These are phyloP conservation scores for Lasioglossum malachurum DNA, from an alignment of 2,888 invertebrate genomes.

Conservation along the genomic window DNA sequence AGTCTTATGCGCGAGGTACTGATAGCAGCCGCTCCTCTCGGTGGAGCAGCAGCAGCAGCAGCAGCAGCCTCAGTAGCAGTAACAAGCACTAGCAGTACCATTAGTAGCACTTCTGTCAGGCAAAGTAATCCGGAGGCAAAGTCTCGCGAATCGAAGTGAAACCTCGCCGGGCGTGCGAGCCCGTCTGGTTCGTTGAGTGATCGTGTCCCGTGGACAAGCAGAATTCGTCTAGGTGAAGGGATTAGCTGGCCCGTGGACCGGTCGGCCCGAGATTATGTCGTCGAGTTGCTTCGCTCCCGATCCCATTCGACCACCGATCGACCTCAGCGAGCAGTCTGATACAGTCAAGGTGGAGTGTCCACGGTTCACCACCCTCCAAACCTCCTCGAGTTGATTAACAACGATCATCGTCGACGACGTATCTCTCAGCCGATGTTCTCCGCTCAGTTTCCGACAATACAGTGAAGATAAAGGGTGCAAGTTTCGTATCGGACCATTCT, in stretches of 20 bases:
- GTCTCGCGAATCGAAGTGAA: conserved; percentile 28
- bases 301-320: conserved; percentile 92
- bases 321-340: conserved; percentile 91
- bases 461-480: neutral
- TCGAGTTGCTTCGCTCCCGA: conserved; percentile 88
- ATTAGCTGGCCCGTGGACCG: conserved; percentile 36
- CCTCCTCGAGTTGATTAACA: neutral
- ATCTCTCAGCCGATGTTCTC: neutral
- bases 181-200: conserved; percentile 41
- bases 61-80: conserved; percentile 23
- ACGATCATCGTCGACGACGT: neutral
- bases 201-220: neutral
- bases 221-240: conserved; percentile 16
- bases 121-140: conserved; percentile 46
- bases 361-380: neutral
- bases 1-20: conserved; percentile 62
- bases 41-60: conserved; percentile 55
- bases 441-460: neutral
- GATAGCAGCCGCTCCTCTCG: conserved; percentile 64
- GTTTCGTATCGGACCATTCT: conserved; percentile 7
- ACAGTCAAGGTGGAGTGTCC: conserved; percentile 88
- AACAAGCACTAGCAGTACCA: conserved; percentile 31
- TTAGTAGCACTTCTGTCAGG: conserved; percentile 52
- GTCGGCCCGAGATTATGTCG: conserved; percentile 64
- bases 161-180: conserved; percentile 47